Evolutionary conservation across 1,140 invertebrate genomes (phyloP).

Genomic region (Leucophenga varia): DNA sequence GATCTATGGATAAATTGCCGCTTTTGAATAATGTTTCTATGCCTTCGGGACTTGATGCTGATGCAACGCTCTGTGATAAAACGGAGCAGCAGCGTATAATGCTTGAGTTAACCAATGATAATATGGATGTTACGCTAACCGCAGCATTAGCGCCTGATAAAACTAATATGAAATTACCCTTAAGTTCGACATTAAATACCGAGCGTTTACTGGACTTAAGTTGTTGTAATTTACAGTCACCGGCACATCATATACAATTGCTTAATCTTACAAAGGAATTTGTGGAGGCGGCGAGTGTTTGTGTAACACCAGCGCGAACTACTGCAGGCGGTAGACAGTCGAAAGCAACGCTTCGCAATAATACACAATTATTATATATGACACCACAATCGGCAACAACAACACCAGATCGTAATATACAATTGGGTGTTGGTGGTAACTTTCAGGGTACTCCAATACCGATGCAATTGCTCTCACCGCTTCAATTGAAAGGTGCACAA

Average conservation of each 20-base stretch:
- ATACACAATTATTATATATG: constrained; percentile 32
- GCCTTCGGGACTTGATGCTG: constrained; percentile 30
- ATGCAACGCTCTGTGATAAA: neutral
- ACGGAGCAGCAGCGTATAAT: neutral
- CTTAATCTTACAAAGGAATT: constrained; percentile 38
- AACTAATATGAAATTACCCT: constrained; percentile 40
- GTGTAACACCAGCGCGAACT: constrained; percentile 6
- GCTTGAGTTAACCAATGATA: constrained; percentile 10
- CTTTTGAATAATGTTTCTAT: constrained; percentile 44
- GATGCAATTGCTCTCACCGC: constrained; percentile 34
- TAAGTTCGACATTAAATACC: constrained; percentile 48
- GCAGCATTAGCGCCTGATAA: constrained; percentile 35
- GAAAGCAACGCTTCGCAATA: constrained; percentile 24
- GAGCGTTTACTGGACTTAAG: constrained; percentile 39
- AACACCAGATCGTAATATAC: constrained; percentile 22
- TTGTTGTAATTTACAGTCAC: constrained; percentile 19
- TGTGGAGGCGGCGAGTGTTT: constrained; percentile 25
- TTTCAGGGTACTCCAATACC: constrained; percentile 32
- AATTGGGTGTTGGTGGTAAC: constrained; percentile 1
- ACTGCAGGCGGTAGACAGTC: too few relatives aligned
- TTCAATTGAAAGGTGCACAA: constrained; percentile 35
- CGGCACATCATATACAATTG: constrained; percentile 34
- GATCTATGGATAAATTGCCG: constrained; percentile 39
- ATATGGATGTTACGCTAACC: constrained; percentile 37
- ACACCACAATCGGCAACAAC: constrained; percentile 33